A percentile compares a stretch with the other conserved stretches of the same genome.
These are phyloP conservation scores for Anorthoa munda DNA, from an alignment of 2,888 invertebrate genomes.

Conservation along the genomic window DNA sequence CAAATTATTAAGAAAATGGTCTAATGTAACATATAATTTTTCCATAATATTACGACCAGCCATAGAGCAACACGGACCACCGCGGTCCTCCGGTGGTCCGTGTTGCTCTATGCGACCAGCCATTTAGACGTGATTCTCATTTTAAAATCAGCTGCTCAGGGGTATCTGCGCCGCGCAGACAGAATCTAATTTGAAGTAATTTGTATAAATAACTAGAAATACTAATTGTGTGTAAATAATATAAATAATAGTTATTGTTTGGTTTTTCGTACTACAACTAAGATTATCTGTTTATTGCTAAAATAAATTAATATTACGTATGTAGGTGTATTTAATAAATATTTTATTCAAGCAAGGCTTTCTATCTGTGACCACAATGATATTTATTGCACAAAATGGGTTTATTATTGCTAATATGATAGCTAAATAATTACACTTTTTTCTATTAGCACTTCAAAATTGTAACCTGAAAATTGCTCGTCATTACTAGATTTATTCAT, in stretches of 20 bases:
- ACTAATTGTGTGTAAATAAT: conserved; percentile 72
- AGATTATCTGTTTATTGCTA: conserved; percentile 69
- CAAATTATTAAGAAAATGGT: too few species aligned
- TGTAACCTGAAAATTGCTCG: background rate
- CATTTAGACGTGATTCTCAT: too few species aligned
- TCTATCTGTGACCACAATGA: background rate
- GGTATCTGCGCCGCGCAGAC: background rate
- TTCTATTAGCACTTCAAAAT: too few species aligned
- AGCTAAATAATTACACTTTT: too few species aligned
- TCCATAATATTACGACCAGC: too few species aligned
- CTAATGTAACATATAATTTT: too few species aligned
- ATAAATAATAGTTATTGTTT: conserved; percentile 79
- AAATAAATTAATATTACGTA: conserved; percentile 52
- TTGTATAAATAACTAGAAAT: conserved; percentile 70
- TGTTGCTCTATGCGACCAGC: too few species aligned
- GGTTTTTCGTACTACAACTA: conserved; percentile 84
- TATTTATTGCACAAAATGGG: conserved; percentile 13
- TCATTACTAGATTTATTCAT: background rate
- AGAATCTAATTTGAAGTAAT: conserved; percentile 13
- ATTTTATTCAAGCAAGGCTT: conserved; percentile 21
- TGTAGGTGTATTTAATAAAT: background rate
- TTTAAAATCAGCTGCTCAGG: too few species aligned
- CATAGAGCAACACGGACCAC: too few species aligned
- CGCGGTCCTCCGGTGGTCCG: too few species aligned
- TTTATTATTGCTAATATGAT: background rate